A percentile compares a stretch with the other conserved stretches of the same genome.
Evolutionary conservation across 2,113 vertebrate genomes (phyloP).

Genomic region (Myrmecophaga tridactyla): DNA sequence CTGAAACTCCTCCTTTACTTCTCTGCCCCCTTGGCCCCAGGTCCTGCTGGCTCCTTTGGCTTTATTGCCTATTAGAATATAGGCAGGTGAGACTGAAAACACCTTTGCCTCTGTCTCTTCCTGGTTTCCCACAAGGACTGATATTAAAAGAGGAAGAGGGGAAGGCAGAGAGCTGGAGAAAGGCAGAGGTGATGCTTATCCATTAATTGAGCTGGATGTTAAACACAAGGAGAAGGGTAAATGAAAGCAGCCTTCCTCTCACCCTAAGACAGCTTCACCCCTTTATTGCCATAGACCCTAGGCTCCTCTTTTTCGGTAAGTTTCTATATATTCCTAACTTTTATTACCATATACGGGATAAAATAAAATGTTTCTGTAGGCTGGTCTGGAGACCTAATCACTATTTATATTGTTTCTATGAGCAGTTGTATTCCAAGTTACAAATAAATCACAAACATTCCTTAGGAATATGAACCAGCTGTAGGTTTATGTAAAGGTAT

Average conservation of each 20-base stretch:
- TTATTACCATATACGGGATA: constrained; percentile 34
- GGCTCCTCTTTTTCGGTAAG: neutral
- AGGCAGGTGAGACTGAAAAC: neutral
- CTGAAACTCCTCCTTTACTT: neutral
- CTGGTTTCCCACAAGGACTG: neutral
- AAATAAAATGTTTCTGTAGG: constrained; percentile 23
- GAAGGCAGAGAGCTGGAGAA: neutral
- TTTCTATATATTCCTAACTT: neutral
- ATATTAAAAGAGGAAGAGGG: neutral
- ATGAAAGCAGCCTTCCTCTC: neutral
- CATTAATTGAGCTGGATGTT: neutral
- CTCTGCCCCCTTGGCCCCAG: neutral
- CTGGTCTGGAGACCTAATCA: constrained; percentile 38
- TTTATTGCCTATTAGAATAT: neutral
- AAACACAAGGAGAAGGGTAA: neutral
- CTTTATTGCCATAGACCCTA: neutral
- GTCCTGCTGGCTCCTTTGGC: neutral
- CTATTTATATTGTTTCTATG: constrained; percentile 37
- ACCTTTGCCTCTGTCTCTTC: neutral
- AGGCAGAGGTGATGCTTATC: neutral
- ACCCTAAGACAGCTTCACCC: neutral
- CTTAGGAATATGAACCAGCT: constrained; percentile 36
- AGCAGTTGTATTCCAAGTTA: constrained; percentile 35
- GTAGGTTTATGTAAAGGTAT: neutral
- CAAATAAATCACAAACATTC: constrained; percentile 24